phyloP scores from a whole-genome alignment of 2,888 invertebrate species.

The Platycheirus albimanus region DNA sequence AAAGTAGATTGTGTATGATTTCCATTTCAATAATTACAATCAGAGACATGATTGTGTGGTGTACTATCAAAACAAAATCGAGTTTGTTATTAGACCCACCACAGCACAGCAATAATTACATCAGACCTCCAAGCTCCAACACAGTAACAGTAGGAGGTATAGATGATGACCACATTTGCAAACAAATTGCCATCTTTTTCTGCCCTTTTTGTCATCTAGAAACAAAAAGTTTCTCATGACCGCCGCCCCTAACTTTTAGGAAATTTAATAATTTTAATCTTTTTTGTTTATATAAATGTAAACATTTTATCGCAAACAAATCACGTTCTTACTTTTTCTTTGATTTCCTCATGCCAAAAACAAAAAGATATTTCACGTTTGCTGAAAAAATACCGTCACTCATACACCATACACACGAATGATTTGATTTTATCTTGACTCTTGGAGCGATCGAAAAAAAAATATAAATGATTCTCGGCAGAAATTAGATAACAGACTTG shows the following conservation, averaged over 20 bases:
- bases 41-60: no score
- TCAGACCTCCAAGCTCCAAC: not conserved
- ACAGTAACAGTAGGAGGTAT: no score
- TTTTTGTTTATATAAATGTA: not conserved
- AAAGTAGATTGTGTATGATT: no score
- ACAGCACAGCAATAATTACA: no score
- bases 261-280: not conserved
- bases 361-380: not conserved
- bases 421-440: not conserved
- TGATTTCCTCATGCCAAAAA: slow-evolving; percentile 34
- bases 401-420: not conserved
- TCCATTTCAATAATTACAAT: no score
- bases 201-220: not conserved
- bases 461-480: not conserved
- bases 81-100: no score
- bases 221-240: no score
- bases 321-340: slow-evolving; percentile 54
- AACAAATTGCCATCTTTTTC: not conserved
- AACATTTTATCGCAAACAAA: not conserved
- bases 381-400: slow-evolving; percentile 32
- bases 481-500: slow-evolving; percentile 34
- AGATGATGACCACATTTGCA: slow-evolving; percentile 19
- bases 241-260: not conserved
- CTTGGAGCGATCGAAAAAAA: not conserved
- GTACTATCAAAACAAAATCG: no score